Conservation (phyloP, 2,113 vertebrate species). For the Aepyceros melampus region DNA sequence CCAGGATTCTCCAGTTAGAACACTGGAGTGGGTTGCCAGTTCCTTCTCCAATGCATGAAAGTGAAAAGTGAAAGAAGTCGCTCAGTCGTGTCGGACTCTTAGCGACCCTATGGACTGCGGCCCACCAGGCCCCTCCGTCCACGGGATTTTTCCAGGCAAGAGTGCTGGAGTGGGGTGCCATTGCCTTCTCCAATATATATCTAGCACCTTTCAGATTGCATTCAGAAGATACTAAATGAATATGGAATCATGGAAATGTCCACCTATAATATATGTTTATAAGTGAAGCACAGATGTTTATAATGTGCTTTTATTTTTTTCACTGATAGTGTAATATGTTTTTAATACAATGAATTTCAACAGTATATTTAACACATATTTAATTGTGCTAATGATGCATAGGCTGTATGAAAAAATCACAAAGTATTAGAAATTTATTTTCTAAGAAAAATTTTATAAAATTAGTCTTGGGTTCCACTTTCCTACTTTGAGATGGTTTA, state of each 20-base stretch:
- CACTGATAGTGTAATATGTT: background rate
- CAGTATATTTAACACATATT: background rate
- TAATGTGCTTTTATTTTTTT: conserved; percentile 20
- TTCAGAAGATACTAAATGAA: background rate
- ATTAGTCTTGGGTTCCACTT: background rate
- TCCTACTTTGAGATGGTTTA: conserved; percentile 26
- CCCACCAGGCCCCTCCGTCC: too few relatives aligned
- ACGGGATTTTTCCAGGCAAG: too few relatives aligned
- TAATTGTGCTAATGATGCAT: background rate
- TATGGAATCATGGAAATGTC: background rate
- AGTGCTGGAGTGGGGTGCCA: too few relatives aligned
- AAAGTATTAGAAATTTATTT: conserved; percentile 13
- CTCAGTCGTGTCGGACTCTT: too few relatives aligned
- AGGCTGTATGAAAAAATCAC: background rate
- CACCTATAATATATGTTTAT: background rate
- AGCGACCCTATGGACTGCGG: too few relatives aligned
- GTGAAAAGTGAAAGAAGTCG: too few relatives aligned
- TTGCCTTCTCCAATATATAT: background rate
- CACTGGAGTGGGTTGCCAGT: too few relatives aligned
- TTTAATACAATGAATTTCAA: background rate
- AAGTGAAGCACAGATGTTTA: background rate
- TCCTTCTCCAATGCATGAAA: too few relatives aligned
- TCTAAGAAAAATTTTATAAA: conserved; percentile 14
- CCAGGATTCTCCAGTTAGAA: too few relatives aligned
- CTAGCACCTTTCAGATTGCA: background rate